Evolutionary conservation across 1,140 invertebrate species (phyloP).

Genomic region (Forficula auricularia): DNA sequence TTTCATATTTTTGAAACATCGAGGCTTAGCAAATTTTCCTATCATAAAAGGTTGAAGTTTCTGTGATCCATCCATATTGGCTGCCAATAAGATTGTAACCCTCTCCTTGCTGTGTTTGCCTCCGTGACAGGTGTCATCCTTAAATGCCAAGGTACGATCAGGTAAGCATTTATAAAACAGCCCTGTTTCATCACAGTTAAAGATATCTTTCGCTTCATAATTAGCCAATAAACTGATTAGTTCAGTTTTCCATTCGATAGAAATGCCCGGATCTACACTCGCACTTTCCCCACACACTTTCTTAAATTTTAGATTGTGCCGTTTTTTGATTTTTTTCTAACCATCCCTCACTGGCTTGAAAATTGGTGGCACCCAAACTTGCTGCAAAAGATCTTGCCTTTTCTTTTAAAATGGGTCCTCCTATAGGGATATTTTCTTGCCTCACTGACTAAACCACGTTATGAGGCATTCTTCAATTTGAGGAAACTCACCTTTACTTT

Average conservation of each 20-base stretch:
- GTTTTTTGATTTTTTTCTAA: constrained; percentile 20
- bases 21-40: constrained; percentile 27
- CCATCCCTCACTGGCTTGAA: constrained; percentile 24
- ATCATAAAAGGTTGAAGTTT: constrained; percentile 28
- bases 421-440: constrained; percentile 19
- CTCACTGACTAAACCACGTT: too few species aligned
- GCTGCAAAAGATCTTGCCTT: constrained; percentile 20
- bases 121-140: constrained; percentile 23
- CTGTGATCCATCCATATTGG: constrained; percentile 26
- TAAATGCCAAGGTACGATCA: constrained; percentile 24
- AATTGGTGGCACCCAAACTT: constrained; percentile 17
- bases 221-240: constrained; percentile 12
- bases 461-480: too few species aligned
- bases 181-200: constrained; percentile 29
- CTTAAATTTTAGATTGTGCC: constrained; percentile 18
- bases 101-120: constrained; percentile 29
- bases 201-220: constrained; percentile 25
- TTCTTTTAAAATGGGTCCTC: constrained; percentile 20
- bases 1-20: constrained; percentile 26
- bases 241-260: constrained; percentile 10
- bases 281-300: constrained; percentile 20
- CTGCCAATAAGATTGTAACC: constrained; percentile 25
- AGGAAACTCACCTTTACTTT: too few species aligned
- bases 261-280: constrained; percentile 14
- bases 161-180: constrained; percentile 28